Base-by-base conservation (phyloP, 2,113 vertebrate genomes). In the Pelecanoides urinatrix region DNA sequence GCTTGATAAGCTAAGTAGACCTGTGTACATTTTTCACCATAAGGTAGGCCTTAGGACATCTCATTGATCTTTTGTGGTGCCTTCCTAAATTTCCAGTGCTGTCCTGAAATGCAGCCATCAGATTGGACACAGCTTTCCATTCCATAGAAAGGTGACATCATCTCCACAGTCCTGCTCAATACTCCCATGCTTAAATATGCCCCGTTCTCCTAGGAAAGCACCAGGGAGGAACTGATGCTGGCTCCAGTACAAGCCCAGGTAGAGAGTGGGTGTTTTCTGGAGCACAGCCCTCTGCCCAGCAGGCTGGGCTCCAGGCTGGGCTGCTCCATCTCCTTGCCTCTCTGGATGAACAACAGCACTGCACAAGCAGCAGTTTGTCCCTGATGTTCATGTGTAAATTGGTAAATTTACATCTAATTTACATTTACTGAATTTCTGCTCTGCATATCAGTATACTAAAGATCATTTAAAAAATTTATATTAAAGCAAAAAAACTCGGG, bases 221-320 rank as follows among this genome's bases (percentile, higher is more conserved):
- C 17, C 27, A 78, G 12, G 25, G 10, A 75, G 30, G 27, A 67
- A 14, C 12, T 44, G 20, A 30, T 36, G 13, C 14, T 75, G 67
- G 52, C 32, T 53, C 20, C 53, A 80, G 38, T 10, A 67, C 3
- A 26, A 59, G 44, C 4, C 20, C 34, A 52, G 21, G 8, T 15
- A 45, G 19, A 42, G 29, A 59, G 6, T 0, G 0, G 6, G 8
- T 65, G 49, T 44, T 70, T 83, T 49, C 27, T 26, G 34, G 32
- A 88, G 10, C 2, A 2, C 14, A 16, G 15, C 11, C 15, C 8
- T 67, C 22, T 53, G 26, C 15, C 10, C 5, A 0, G 7, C 7
- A 34, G 27, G 21, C 15, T 52, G 45, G 36, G 22, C 10, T 74
- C n/a, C 36, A 79, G 63, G 27, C 27, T 73, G 0, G 0, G 34